Conservation (phyloP, 2,888 invertebrate species). For the Clanis bilineata region DNA sequence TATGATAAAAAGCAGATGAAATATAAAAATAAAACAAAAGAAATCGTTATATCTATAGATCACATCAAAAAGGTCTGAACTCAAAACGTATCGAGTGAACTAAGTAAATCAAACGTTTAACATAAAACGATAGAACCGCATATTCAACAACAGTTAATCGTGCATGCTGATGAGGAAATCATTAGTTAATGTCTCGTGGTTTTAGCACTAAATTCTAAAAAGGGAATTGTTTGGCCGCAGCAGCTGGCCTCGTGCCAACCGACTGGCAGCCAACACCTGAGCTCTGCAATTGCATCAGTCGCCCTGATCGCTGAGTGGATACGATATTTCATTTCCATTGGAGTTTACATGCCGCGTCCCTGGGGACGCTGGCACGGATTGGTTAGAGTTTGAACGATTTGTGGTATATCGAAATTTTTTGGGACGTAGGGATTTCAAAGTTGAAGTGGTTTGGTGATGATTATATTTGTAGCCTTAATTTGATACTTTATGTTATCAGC, state of each 20-base stretch:
- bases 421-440: not conserved
- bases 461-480: not conserved
- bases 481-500: no score
- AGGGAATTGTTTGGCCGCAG: conserved; percentile 30
- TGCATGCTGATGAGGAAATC: conserved; percentile 17
- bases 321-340: conserved; percentile 33
- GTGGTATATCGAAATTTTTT: not conserved
- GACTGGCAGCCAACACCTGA: conserved; percentile 44
- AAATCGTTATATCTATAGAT: no score
- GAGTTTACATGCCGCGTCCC: conserved; percentile 23
- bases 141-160: not conserved
- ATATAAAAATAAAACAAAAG: no score
- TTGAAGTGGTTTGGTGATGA: not conserved
- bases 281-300: conserved; percentile 44
- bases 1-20: no score
- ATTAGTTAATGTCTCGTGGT: conserved; percentile 29
- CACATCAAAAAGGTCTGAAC: no score
- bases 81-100: not conserved
- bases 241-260: conserved; percentile 25
- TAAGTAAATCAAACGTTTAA: not conserved
- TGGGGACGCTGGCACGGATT: not conserved
- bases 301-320: conserved; percentile 25
- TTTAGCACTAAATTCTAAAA: conserved; percentile 32
- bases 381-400: not conserved
- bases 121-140: not conserved